phyloP scores from a whole-genome alignment of 2,113 vertebrate genomes.

The Nerophis lumbriciformis region DNA sequence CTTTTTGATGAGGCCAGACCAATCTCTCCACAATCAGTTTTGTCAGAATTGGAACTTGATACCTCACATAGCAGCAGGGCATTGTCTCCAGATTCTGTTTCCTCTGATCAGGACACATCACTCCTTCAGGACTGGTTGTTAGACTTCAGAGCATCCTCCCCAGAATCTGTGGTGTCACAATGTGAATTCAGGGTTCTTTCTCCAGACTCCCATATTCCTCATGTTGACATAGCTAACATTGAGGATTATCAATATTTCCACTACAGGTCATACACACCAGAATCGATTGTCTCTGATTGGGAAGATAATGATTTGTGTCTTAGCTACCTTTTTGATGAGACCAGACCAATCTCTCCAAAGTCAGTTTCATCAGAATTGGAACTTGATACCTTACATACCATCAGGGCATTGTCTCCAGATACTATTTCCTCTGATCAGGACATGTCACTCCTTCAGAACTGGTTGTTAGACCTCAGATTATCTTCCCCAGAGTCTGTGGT shows the following conservation, averaged over 20 bases:
- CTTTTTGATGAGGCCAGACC: slow-evolving; percentile 5
- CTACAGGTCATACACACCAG: neutral
- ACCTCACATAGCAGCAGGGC: neutral
- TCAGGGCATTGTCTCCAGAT: slow-evolving; percentile 14
- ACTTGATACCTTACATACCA: neutral
- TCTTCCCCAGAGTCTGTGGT: neutral
- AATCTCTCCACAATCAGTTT: slow-evolving; percentile 4
- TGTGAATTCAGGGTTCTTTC: slow-evolving; percentile 1
- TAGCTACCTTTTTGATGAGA: neutral
- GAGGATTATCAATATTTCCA: neutral
- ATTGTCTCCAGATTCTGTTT: slow-evolving; percentile 18
- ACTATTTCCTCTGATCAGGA: slow-evolving; percentile 9
- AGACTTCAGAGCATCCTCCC: neutral
- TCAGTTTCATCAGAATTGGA: neutral
- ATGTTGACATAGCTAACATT: neutral
- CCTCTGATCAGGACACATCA: slow-evolving; percentile 10
- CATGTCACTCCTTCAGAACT: too few relatives aligned
- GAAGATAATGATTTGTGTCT: neutral
- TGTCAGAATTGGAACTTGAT: neutral
- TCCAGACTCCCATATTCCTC: slow-evolving; percentile 1
- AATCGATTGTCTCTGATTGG: neutral
- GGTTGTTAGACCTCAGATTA: slow-evolving; percentile 4
- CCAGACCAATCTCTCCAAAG: slow-evolving; percentile 11
- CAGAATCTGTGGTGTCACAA: neutral
- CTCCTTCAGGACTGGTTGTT: slow-evolving; percentile 1